Evolutionary conservation across 2,797 vertebrate species (phyloP).

Genomic region (Amblyopsis hoosieri): DNA sequence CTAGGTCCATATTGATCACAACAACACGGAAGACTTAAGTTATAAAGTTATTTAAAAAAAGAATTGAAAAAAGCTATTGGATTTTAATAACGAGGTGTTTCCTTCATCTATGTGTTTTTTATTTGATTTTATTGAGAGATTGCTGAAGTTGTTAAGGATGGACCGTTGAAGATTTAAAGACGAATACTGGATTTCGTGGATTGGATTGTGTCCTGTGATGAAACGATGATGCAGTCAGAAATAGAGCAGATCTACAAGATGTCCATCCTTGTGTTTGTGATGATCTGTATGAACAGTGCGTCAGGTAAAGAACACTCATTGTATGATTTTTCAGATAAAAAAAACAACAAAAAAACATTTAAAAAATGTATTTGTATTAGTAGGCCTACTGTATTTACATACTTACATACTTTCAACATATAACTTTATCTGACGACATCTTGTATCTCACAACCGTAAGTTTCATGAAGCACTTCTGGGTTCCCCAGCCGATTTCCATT

Average conservation of each 20-base stretch:
- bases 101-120: background rate
- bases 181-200: background rate
- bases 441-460: too few relatives aligned
- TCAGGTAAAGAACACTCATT: conserved; percentile 64
- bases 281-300: conserved; percentile 24
- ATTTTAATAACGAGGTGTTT: conserved; percentile 7
- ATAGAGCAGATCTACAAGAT: conserved; percentile 55
- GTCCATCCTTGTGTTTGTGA: conserved; percentile 31
- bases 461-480: too few relatives aligned
- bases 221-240: conserved; percentile 14
- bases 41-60: too few relatives aligned
- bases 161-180: too few relatives aligned
- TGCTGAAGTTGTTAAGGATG: background rate
- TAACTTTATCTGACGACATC: too few relatives aligned
- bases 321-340: background rate
- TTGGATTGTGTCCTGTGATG: conserved; percentile 20
- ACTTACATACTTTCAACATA: background rate
- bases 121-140: conserved; percentile 1
- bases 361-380: too few relatives aligned
- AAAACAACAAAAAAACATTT: background rate
- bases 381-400: background rate
- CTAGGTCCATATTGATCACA: background rate
- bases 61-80: background rate
- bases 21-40: too few relatives aligned
- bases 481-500: background rate